Evolutionary conservation across 1,140 invertebrate genomes (phyloP).

Genomic region (Drosophila nannoptera): DNA sequence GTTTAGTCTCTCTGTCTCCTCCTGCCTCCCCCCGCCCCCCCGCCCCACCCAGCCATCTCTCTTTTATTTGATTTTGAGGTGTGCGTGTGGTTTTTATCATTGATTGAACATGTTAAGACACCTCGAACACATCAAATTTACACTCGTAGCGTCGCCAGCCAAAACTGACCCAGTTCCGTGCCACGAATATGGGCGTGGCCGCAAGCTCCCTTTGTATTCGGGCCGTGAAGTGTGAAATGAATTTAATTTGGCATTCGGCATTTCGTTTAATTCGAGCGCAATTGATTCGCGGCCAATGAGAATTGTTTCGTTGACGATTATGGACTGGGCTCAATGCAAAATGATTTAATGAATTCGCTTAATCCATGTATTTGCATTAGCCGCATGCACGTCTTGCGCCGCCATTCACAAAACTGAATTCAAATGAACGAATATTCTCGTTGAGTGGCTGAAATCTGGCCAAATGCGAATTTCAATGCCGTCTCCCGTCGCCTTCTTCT

Average conservation of each 20-base stretch:
- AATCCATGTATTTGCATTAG: no score
- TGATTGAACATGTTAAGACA: constrained; percentile 64
- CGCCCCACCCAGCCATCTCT: not conserved
- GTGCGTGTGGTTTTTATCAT: constrained; percentile 64
- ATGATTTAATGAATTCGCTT: no score
- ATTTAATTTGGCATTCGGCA: constrained; percentile 29
- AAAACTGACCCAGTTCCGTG: constrained; percentile 37
- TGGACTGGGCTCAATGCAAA: no score
- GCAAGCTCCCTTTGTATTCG: constrained; percentile 13
- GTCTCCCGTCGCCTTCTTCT: constrained; percentile 1
- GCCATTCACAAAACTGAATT: not conserved
- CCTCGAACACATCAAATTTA: constrained; percentile 66
- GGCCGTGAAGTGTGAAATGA: constrained; percentile 53
- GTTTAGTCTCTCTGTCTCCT: no score
- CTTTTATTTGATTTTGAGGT: constrained; percentile 17
- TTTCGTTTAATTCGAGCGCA: not conserved
- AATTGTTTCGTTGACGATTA: no score
- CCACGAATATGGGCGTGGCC: constrained; percentile 4
- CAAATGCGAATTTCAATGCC: not conserved
- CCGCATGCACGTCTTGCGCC: no score
- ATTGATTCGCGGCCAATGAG: not conserved
- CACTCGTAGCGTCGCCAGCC: constrained; percentile 63
- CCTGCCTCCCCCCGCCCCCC: no score
- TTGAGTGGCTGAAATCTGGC: not conserved
- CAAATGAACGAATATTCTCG: not conserved